A percentile compares a stretch with the other conserved stretches of the same genome.
These are phyloP conservation scores for Apamea crenata DNA, from an alignment of 2,888 invertebrate species.

Conservation along the genomic window DNA sequence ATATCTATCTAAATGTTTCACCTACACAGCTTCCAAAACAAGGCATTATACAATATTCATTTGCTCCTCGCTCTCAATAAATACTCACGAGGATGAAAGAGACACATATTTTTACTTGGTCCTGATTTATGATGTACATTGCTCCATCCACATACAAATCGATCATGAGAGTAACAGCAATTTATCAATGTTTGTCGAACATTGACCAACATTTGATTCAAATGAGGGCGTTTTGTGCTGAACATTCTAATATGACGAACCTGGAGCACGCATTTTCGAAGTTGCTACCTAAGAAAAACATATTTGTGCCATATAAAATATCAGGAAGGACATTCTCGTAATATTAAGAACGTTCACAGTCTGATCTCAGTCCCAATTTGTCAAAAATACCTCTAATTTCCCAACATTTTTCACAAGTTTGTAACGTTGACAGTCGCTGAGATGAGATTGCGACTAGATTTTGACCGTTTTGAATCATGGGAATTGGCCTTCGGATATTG, in stretches of 20 bases:
- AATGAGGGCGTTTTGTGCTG: not conserved
- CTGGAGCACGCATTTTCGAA: constrained; percentile 1
- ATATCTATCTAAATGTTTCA: constrained; percentile 6
- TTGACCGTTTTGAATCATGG: not conserved
- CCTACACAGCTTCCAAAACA: not conserved
- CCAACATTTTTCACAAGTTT: too few species aligned
- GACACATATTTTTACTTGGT: not conserved
- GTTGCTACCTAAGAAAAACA: constrained; percentile 5
- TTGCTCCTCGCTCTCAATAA: not conserved
- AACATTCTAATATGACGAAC: not conserved
- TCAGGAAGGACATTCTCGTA: not conserved
- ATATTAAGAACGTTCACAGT: too few species aligned
- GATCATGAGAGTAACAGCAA: not conserved
- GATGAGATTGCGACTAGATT: not conserved
- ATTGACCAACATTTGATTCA: constrained; percentile 29
- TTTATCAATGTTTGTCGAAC: constrained; percentile 8
- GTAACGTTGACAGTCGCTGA: not conserved
- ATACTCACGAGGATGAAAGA: constrained; percentile 13
- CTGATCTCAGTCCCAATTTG: not conserved
- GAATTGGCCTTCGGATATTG: not conserved
- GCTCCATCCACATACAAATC: not conserved
- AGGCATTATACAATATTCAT: constrained; percentile 1
- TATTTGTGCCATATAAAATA: not conserved
- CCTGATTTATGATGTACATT: constrained; percentile 7
- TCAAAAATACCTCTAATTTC: not conserved